Base-by-base conservation (phyloP, 2,113 vertebrate genomes). In the Notechis scutatus region DNA sequence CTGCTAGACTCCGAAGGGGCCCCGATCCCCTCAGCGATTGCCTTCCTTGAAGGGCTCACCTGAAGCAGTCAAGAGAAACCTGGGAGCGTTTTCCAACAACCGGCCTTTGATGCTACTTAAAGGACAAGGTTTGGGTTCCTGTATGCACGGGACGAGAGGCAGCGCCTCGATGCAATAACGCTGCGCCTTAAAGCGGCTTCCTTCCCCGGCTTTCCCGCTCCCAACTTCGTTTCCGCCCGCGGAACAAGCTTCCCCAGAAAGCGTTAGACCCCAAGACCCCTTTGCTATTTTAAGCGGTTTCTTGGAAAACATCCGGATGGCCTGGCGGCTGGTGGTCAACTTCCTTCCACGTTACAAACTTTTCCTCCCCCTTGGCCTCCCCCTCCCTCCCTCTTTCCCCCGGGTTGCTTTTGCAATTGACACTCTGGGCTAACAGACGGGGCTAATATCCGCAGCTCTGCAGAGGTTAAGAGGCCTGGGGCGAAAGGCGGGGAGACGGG, bases 381-480 rank as follows among this genome's bases (percentile, higher is more conserved):
- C 26, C 34, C 47, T 14, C 50, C 55, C 5, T 50, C 50, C 81
- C 5, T 52, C 61, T 39, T 11, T 29, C 21, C 34, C 18, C 54
- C 39, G 64, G 52, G 87, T 85, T 55, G 92, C 39, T 81, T 92
- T 89, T 56, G 64, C 92, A 92, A 92, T 92, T 92, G 92, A 92
- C 92, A 92, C 92, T 89, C 61, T 14, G 12, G 92, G 92, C 92
- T 81, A 92, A 92, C 92, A 92, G 92, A 92, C 92, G 92, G 92
- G 87, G 81, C 87, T 92, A 92, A 92, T 92, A 92, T 92, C 92
- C 55, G n/a, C 87, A 42, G 92, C 92, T 85, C 64, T 18, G 87
- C 52, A n/a, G 92, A 92, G 87, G 92, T 92, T 89, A 85, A 92
- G 92, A 85, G 64, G 34, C 92, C 92, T 34, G 92, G 87, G 90